A percentile compares a stretch with the other conserved stretches of the same genome.
Conservation (phyloP, 2,113 vertebrate species). For the Myanophis thanlyinensis region DNA sequence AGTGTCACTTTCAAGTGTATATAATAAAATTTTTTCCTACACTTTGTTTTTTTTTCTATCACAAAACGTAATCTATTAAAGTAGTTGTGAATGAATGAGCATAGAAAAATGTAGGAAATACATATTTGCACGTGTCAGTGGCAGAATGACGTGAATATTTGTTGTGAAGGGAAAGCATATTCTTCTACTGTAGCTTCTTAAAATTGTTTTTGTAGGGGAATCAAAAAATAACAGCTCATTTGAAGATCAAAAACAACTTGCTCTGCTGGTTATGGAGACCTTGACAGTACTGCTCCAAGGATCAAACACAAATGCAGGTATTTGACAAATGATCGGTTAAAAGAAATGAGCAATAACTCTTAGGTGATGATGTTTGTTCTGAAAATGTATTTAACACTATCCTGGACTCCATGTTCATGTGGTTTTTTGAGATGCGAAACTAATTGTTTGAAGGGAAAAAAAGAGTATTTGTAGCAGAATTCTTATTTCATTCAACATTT, state of each 20-base stretch:
- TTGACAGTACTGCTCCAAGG: conserved; percentile 92
- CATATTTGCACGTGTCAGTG: neutral
- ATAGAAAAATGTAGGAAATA: neutral
- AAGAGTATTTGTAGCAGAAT: neutral
- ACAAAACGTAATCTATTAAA: too few species aligned
- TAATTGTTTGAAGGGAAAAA: neutral
- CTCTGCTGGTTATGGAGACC: conserved; percentile 96
- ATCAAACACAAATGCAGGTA: conserved; percentile 94
- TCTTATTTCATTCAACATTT: neutral
- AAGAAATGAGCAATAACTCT: neutral
- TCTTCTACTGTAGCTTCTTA: conserved; percentile 14
- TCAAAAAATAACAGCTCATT: conserved; percentile 82
- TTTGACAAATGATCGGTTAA: conserved; percentile 29
- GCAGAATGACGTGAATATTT: neutral
- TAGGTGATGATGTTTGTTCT: neutral
- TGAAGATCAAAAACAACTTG: conserved; percentile 95
- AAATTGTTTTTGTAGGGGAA: conserved; percentile 73
- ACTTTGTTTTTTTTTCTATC: too few species aligned
- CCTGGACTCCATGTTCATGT: neutral
- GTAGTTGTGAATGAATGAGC: neutral
- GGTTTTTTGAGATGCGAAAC: neutral
- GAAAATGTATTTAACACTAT: neutral
- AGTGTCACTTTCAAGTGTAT: too few species aligned
- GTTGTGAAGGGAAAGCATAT: neutral
- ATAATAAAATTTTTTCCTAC: too few species aligned